A percentile compares a stretch with the other conserved stretches of the same genome.
These are phyloP conservation scores for Tolypeutes matacus DNA, from an alignment of 2,797 vertebrate species.

Conservation along the genomic window DNA sequence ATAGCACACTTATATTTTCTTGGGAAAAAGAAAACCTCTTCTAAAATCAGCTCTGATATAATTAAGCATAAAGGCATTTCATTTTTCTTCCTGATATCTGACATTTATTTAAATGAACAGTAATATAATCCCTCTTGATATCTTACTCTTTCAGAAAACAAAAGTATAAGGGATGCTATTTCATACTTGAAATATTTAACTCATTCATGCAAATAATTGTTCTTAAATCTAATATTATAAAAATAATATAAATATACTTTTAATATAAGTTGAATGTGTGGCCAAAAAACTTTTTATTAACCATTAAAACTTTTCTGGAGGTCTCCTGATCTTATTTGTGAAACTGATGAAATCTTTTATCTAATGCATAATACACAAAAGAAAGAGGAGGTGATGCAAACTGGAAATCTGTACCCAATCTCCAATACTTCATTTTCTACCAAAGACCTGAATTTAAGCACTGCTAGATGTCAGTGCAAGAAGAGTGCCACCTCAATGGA, in stretches of 20 bases:
- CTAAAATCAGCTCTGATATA: slow-evolving; percentile 33
- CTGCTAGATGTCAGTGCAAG: background rate
- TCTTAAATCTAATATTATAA: slow-evolving; percentile 27
- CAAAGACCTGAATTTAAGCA: background rate
- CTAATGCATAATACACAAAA: background rate
- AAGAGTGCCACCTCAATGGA: background rate
- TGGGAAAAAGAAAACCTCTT: slow-evolving; percentile 1
- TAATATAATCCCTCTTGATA: slow-evolving; percentile 7
- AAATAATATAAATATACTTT: slow-evolving; percentile 18
- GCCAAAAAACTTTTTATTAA: slow-evolving; percentile 14
- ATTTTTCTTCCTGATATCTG: background rate
- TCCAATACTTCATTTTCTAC: background rate
- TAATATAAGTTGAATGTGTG: background rate
- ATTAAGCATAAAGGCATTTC: slow-evolving; percentile 51
- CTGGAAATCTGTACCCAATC: background rate
- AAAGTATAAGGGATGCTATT: background rate
- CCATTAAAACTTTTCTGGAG: background rate
- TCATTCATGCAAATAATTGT: background rate
- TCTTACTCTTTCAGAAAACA: slow-evolving; percentile 12
- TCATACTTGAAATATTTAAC: slow-evolving; percentile 17
- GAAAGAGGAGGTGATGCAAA: background rate
- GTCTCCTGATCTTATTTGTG: background rate
- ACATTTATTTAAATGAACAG: slow-evolving; percentile 44
- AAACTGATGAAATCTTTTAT: background rate
- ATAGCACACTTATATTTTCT: background rate